These are phyloP conservation scores for Campopleginae sp. DNA, from an alignment of 2,888 invertebrate genomes.

Conservation along the genomic window DNA sequence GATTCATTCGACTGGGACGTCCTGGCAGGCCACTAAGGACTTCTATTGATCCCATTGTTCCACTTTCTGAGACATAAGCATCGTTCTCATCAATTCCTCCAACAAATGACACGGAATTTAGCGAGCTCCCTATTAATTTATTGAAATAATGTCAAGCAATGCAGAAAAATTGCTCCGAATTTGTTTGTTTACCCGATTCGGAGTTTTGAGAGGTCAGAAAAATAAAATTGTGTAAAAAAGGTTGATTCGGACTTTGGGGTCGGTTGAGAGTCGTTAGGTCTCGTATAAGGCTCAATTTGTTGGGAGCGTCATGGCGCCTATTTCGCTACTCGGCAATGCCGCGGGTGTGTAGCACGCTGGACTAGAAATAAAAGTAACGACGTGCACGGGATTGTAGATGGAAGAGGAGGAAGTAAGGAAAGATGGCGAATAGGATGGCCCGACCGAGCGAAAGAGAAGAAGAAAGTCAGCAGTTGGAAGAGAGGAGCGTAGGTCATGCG, in stretches of 20 bases:
- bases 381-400: slow-evolving; percentile 27
- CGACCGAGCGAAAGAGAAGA: slow-evolving; percentile 12
- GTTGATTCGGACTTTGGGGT: slow-evolving; percentile 10
- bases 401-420: slow-evolving; percentile 21
- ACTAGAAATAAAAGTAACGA: slow-evolving; percentile 49
- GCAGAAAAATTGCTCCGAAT: background rate
- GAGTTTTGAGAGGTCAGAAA: background rate
- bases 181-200: background rate
- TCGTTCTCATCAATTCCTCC: background rate
- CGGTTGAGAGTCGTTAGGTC: slow-evolving; percentile 21
- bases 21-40: background rate
- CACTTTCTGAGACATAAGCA: background rate
- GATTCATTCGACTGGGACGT: background rate
- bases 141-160: background rate
- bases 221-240: background rate
- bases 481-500: slow-evolving; percentile 50
- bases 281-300: slow-evolving; percentile 34
- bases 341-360: slow-evolving; percentile 29
- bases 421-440: slow-evolving; percentile 5
- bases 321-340: slow-evolving; percentile 16
- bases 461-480: slow-evolving; percentile 18
- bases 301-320: background rate
- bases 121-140: background rate
- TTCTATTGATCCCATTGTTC: background rate
- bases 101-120: background rate